Evolutionary conservation across 53 echinoderm and acorn worm species (phyloP), one percentile per base, ranked within the genome.

Genomic region (Echinometra lucunter): DNA sequence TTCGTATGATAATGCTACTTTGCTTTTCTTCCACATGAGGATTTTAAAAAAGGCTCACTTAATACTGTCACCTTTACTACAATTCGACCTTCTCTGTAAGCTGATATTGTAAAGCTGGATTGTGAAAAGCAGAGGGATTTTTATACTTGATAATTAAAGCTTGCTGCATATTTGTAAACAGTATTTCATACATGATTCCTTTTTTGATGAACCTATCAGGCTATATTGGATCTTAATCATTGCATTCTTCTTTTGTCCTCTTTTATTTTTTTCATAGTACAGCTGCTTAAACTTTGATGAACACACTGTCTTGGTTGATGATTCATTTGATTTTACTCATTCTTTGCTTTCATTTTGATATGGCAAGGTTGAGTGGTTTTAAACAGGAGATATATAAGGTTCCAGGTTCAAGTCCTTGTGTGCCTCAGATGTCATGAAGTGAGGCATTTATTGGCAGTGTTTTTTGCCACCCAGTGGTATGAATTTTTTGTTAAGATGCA

Each of bases 111-210:
- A 30, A 12, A 1, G 32, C 30, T 32, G 69, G 34, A 10, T 12
- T 34, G 69, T 32, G 69, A 38, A 42, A 42, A 42, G 42, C 17
- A 40, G 35, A 11, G 21, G 21, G 42, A 23, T 40, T 78, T 38
- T 53, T 21, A 78, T 42, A 21, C 40, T 78, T 38, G 21, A 40
- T 40, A 23, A 38, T 75, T 40, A 75, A 21, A 19, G 28, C 15
- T 78, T 78, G 78, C 78, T 78, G 78, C 78, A 78, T 42, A 78
- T 42, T 78, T 78, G 78, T 78, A 35, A 72, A 32, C 72, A 72
- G 72, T 72, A 78, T 78, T 40, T 78, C 78, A 23, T 40, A 78
- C 78, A 78, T 78, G 38, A 78, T 78, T 78, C 78, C 78, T 9
- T 40, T 38, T 21, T 21, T 42, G 7, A 42, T 78, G 21, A 19